Evolutionary conservation across 2,888 invertebrate genomes (phyloP), one percentile per base, ranked within the genome.

Genomic region (Papilio elwesi): DNA sequence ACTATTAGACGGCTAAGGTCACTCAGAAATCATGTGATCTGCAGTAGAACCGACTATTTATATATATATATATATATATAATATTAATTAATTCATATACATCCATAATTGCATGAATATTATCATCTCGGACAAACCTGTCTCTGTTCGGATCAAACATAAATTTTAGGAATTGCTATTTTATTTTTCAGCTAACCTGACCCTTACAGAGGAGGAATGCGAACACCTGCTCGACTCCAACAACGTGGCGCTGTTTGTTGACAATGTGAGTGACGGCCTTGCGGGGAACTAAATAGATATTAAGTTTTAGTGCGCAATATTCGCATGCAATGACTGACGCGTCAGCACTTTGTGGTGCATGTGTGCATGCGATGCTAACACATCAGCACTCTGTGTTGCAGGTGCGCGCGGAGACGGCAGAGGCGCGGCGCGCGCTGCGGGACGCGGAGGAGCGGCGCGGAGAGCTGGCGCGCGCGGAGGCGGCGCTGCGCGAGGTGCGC

Each of bases 361-460:
- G 43, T 43, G 43, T 26, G 4, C 43, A 6, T 7, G 9, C 43
- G 6, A 43, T 43, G 43, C 43, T 43, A 6, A 6, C 4, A 6
- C 6, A 6, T 43, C 43, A 43, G 43, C 43, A 43, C 43, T 43
- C 8, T 16, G 67, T 55, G 36, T 12, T 13, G 74, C 85, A 98
- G 97, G 96, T 98, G 87, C 95, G 97, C 82, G 95, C 96, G 78
- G 97, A 98, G 87, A 97, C 97, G 68, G 95, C 95, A 82, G 95
- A 96, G 87, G 97, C 97, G 53, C 96, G 95, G 78, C 91, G 93
- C 78, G 95, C 96, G 84, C 93, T 98, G 82, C 96, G 96, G 76
- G 97, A 97, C 82, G 96, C 97, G 78, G 96, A 98, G 93, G 96
- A 95, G 77, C 94, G 98, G 69, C 98, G 97, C 87, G 95, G 96